Evolutionary conservation across 1,140 invertebrate species (phyloP), one percentile per base, ranked within the genome.

Genomic region (Plodia interpunctella): DNA sequence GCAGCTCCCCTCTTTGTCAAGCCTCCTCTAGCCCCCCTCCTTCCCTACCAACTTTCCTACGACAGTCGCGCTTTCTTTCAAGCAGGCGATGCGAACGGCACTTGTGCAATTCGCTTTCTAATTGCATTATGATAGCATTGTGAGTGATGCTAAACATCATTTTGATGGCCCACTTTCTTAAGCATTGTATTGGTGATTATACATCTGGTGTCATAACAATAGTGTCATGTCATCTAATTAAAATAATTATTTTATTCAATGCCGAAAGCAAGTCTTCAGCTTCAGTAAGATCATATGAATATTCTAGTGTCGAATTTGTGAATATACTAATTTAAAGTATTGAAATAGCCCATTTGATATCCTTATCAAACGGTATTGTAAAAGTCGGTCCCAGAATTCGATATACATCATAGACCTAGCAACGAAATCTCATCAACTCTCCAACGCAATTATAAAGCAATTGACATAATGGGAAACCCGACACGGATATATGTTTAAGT

Each of bases 61-160:
- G 72, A 71, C 71, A 72, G 74, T 70, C 71, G 73, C 79, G 81
- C 81, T 84, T 85, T 85, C 83, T 83, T 85, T 74, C 71, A 80
- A 79, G 72, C 70, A 70, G 66, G 58, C 57, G 60, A 56, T n/a
- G 1, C 13, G 38, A 44, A 15, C 73, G 66, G 57, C 70, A 78
- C 75, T 87, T 83, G 78, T 81, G 74, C 76, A 87, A 81, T 83
- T 87, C 82, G 73, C 83, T 87, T 85, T 87, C 86, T 86, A 87
- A 86, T 86, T 82, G 78, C 78, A 88, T 83, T 88, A 76, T 87
- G 74, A 87, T 82, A 68, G 76, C 78, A 74, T 60, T 73, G 63
- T 73, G 70, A 78, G 62, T 80, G 71, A 78, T 70, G 65, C 69
- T 74, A 70, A 73, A 73, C 74, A 70, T 74, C 78, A 72, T 73